These are phyloP conservation scores for Drosophila malerkotliana DNA, from an alignment of 1,140 invertebrate genomes.

Conservation along the genomic window DNA sequence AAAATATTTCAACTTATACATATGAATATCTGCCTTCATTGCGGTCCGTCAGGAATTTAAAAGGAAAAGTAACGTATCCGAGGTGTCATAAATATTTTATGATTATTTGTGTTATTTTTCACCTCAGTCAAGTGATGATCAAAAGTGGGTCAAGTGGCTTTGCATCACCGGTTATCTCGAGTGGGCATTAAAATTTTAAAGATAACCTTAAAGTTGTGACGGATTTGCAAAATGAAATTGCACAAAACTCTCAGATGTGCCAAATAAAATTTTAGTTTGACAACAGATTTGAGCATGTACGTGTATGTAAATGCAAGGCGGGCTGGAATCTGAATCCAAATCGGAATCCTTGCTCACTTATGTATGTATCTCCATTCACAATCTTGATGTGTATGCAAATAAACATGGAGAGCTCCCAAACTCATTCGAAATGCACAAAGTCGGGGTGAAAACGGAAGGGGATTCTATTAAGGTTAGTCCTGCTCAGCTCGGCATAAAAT, in stretches of 20 bases:
- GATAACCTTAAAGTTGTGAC: not conserved
- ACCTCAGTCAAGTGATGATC: conserved; percentile 1
- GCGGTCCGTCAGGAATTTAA: not conserved
- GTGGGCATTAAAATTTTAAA: conserved; percentile 22
- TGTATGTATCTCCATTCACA: conserved; percentile 43
- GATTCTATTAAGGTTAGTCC: conserved; percentile 44
- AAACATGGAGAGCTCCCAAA: conserved; percentile 42
- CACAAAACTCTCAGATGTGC: conserved; percentile 35
- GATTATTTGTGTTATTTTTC: conserved; percentile 2
- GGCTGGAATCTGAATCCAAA: conserved; percentile 22
- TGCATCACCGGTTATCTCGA: not conserved
- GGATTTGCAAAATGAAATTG: conserved; percentile 38
- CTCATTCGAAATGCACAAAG: conserved; percentile 37
- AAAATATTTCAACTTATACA: not conserved
- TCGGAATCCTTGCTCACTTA: conserved; percentile 30
- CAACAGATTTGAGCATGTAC: conserved; percentile 46
- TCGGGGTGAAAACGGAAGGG: conserved; percentile 8
- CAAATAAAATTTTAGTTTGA: conserved; percentile 49
- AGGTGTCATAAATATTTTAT: conserved; percentile 7
- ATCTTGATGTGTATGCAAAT: conserved; percentile 57
- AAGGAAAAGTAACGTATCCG: conserved; percentile 1
- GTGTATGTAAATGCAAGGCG: conserved; percentile 42
- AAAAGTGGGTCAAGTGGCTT: conserved; percentile 16
- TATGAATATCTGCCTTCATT: not conserved
- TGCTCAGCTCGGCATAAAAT: conserved; percentile 74